Evolutionary conservation across 2,888 invertebrate species (phyloP).

Genomic region (Bugula neritina): DNA sequence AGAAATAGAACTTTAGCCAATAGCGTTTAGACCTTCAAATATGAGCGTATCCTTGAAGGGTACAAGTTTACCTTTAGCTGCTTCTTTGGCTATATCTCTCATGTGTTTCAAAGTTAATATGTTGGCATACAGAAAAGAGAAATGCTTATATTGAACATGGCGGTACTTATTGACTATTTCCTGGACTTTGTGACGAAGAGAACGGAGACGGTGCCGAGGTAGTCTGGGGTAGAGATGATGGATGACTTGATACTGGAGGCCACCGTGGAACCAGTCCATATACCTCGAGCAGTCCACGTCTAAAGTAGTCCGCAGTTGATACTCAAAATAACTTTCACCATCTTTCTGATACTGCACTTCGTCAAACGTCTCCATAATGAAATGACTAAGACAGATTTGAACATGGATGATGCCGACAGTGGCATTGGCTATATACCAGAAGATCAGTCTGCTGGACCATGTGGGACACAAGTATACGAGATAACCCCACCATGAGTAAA

Average conservation of each 20-base stretch:
- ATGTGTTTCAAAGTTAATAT: conserved; percentile 3
- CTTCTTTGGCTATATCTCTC: neutral
- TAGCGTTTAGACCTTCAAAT: conserved; percentile 11
- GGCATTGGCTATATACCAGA: conserved; percentile 24
- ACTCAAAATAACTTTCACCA: conserved; percentile 11
- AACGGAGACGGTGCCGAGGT: neutral
- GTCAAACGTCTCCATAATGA: conserved; percentile 22
- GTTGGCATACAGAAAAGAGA: conserved; percentile 8
- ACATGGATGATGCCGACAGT: conserved; percentile 20
- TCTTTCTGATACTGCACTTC: conserved; percentile 17
- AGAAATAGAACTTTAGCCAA: too few species aligned
- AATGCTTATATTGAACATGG: conserved; percentile 7
- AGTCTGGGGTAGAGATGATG: conserved; percentile 23
- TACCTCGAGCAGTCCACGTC: neutral
- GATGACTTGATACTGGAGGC: neutral
- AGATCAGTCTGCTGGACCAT: conserved; percentile 18
- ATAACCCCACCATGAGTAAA: conserved; percentile 19
- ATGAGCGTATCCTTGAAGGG: conserved; percentile 15
- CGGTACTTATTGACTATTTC: neutral
- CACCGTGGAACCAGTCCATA: conserved; percentile 24
- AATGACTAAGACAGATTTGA: conserved; percentile 20
- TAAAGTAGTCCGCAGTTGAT: conserved; percentile 19
- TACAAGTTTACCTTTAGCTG: neutral
- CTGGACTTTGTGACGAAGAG: conserved; percentile 6
- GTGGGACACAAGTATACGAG: conserved; percentile 20